phyloP scores from a whole-genome alignment of 2,888 invertebrate species.

The Drosophila pseudotalamancana region DNA sequence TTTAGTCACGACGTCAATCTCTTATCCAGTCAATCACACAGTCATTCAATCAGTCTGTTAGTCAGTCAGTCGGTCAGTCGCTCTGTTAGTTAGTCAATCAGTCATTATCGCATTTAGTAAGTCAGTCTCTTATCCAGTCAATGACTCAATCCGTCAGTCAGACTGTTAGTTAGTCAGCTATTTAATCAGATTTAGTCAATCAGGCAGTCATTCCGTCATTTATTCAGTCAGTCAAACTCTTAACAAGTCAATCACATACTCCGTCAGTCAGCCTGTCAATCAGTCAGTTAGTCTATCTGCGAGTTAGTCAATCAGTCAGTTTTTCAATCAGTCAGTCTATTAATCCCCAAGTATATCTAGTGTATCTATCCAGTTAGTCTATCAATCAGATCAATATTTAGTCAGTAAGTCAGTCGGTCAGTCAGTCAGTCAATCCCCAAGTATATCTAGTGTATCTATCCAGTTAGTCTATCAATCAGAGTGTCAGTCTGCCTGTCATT shows the following conservation, averaged over 20 bases:
- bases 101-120: conserved; percentile 1
- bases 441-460: too few species aligned
- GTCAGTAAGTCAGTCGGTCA: neutral
- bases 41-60: neutral
- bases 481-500: too few species aligned
- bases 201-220: conserved; percentile 4
- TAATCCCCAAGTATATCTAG: too few species aligned
- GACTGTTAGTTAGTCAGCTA: neutral
- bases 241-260: neutral
- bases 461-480: neutral
- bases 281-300: neutral
- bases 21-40: neutral
- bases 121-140: too few species aligned
- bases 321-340: neutral
- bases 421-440: neutral
- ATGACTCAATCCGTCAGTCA: too few species aligned
- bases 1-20: neutral
- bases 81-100: conserved; percentile 5
- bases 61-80: neutral
- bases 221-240: neutral
- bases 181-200: neutral
- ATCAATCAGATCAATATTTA: neutral
- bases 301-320: neutral
- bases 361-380: neutral
- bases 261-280: neutral